Percentiles rank a stretch among this genome's conserved stretches.
Conservation (phyloP, 2,797 vertebrate genomes). For the Macropus fuliginosus region DNA sequence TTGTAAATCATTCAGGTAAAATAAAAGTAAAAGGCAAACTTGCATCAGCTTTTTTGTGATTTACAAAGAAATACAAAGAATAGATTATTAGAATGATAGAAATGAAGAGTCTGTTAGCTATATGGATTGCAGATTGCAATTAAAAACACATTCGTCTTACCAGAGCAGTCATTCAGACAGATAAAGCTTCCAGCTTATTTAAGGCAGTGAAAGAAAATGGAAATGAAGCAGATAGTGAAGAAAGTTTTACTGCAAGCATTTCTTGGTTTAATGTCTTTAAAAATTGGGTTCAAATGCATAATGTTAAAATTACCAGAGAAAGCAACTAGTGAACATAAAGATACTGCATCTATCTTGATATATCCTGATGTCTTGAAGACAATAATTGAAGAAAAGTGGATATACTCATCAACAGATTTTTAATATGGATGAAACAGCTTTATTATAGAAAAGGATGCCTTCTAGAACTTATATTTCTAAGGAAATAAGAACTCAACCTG, state of each 20-base stretch:
- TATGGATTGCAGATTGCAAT: neutral
- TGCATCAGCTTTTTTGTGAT: neutral
- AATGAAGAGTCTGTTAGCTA: neutral
- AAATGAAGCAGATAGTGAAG: neutral
- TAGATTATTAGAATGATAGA: neutral
- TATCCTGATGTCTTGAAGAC: neutral
- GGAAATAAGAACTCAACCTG: neutral
- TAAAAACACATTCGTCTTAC: neutral
- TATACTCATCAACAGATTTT: neutral
- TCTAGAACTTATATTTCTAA: neutral
- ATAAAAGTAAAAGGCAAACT: neutral
- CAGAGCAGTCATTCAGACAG: neutral
- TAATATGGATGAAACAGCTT: neutral
- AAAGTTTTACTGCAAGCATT: neutral
- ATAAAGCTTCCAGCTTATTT: neutral
- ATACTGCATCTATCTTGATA: neutral
- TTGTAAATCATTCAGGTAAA: neutral
- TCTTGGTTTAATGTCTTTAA: neutral
- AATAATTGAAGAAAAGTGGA: neutral
- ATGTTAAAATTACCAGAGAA: neutral
- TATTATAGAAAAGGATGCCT: neutral
- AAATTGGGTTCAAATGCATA: neutral
- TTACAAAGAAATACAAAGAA: neutral
- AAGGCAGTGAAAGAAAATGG: neutral
- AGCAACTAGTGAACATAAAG: neutral